These are phyloP conservation scores for Delichon dasypus DNA, from an alignment of 2,797 vertebrate species.

Conservation along the genomic window DNA sequence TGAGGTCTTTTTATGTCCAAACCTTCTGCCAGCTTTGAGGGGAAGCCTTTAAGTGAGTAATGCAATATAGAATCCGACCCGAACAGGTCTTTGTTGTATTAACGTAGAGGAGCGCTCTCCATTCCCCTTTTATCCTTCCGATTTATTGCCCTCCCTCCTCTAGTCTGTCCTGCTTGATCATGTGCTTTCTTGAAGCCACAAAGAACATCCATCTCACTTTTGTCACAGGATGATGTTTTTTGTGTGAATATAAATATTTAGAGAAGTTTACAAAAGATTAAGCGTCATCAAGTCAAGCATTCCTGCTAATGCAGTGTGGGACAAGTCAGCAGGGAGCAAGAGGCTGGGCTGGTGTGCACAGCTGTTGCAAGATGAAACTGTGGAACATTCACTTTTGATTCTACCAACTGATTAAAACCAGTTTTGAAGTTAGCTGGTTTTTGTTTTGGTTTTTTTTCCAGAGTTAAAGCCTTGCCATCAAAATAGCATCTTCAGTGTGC, in stretches of 20 bases:
- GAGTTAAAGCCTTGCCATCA: not conserved
- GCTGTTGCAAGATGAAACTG: slow-evolving; percentile 6
- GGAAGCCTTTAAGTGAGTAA: not conserved
- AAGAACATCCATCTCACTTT: slow-evolving; percentile 9
- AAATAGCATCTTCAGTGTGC: not conserved
- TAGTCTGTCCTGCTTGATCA: not conserved
- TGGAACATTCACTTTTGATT: not conserved
- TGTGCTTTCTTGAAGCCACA: not conserved
- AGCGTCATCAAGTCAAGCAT: not conserved
- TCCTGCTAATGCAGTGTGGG: not conserved
- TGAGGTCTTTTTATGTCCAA: not conserved
- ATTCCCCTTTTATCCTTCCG: not conserved
- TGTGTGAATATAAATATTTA: slow-evolving; percentile 45
- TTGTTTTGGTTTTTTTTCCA: not conserved
- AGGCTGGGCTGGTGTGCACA: not conserved
- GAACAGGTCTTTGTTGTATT: not conserved
- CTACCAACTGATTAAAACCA: not conserved
- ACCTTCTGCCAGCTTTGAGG: not conserved
- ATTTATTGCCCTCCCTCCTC: not conserved
- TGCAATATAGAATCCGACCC: not conserved
- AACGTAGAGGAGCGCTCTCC: not conserved
- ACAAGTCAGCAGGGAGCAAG: not conserved
- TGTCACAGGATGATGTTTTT: not conserved
- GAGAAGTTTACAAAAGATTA: slow-evolving; percentile 37
- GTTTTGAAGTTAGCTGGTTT: not conserved